These are phyloP conservation scores for Catostylus mosaicus DNA, from an alignment of 30 jellyfish, hydroid and myxozoan genomes.

Conservation along the genomic window DNA sequence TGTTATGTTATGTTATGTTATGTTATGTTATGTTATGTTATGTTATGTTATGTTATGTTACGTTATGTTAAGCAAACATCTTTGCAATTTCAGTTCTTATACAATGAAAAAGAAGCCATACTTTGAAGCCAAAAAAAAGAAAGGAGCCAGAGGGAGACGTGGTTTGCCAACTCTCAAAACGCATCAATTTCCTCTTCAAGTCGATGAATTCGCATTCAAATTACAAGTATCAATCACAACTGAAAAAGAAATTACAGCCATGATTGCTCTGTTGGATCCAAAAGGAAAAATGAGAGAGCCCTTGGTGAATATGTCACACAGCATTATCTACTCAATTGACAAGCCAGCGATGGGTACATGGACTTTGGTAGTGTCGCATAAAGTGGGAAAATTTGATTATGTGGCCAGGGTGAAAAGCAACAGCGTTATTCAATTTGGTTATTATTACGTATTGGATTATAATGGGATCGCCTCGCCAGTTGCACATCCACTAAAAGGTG, in stretches of 20 bases:
- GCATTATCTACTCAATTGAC: constrained; percentile 27
- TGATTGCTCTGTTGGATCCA: constrained; percentile 51
- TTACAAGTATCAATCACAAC: constrained; percentile 61
- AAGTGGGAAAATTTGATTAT: constrained; percentile 60
- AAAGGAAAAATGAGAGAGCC: constrained; percentile 26
- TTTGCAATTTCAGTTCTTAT: constrained; percentile 26
- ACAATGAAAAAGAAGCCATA: constrained; percentile 8
- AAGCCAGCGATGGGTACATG: constrained; percentile 70
- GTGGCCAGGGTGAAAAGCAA: constrained; percentile 65
- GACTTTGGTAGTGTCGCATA: constrained; percentile 34
- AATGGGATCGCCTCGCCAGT: constrained; percentile 64
- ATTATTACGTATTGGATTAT: constrained; percentile 34
- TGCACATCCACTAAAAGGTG: constrained; percentile 66
- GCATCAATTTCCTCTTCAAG: constrained; percentile 35
- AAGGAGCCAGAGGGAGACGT: constrained; percentile 22
- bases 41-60: not conserved
- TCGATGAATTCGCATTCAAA: constrained; percentile 68
- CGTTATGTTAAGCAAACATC: too few relatives aligned
- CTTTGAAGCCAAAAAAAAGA: not conserved
- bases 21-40: too few relatives aligned
- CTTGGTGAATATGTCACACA: constrained; percentile 21
- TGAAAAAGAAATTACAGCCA: constrained; percentile 3
- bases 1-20: not conserved
- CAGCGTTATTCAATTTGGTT: constrained; percentile 63
- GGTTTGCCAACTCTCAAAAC: constrained; percentile 1